Evolutionary conservation across 30 jellyfish, hydroid and myxozoan genomes (phyloP), one percentile per base, ranked within the genome.

Genomic region (Phacellophora camtschatica): DNA sequence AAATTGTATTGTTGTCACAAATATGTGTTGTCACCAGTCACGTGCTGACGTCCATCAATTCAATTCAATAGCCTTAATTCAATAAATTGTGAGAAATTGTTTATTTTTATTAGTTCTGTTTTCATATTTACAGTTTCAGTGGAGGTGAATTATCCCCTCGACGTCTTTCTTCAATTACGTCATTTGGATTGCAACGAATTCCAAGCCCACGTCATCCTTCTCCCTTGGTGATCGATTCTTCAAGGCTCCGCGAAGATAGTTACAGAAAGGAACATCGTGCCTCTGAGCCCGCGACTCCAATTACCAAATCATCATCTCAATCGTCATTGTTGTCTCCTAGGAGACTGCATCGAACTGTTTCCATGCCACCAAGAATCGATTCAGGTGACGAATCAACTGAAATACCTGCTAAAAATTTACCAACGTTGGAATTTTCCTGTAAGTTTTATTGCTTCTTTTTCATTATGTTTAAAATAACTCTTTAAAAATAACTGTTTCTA

Each of bases 201-300:
- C 99, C 99, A 25, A 93, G 99, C 37, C 99, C 99, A 8, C 94
- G 93, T 11, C 97, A 93, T 30, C 99, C 99, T 7, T 93, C 99
- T 23, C 99, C 99, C 10, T 74, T 93, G 33, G 99, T 93, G 50
- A 65, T 93, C 34, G 99, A 83, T 69, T 34, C 96, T 22, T 65
- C 94, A 27, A 57, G 71, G 27, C 33, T 75, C 43, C 7, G 22
- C 24, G 91, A 71, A 18, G 88, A 67, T 10, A 19, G 20, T 46
- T 30, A 50, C 20, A 71, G 27, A 57, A 80, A 48, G 27, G 69
- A 35, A 5, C 89, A 66, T 3, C 65, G 28, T 20, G 32, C 37
- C 5, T 81, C 99, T 16, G 97, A 82, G 61, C 99, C 99, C 24
- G 75, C 33, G 18, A 86, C 94, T 24, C 97, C 97, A n/a, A 54